These are phyloP conservation scores for Dicranocentrus wangi DNA, from an alignment of 2,888 invertebrate genomes.

Conservation along the genomic window DNA sequence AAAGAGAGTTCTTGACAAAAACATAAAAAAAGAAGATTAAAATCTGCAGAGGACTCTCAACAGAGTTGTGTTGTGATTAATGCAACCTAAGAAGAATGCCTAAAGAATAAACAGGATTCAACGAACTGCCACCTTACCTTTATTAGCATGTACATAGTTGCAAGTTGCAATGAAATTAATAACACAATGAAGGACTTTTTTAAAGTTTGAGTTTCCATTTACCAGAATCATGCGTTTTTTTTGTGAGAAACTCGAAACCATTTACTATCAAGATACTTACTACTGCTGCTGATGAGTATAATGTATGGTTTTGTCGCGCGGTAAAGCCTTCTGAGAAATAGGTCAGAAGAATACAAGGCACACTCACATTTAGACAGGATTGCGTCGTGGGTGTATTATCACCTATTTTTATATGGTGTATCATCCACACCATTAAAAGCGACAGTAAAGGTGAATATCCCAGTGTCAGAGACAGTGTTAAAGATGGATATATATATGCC, in stretches of 20 bases:
- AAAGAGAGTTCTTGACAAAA: slow-evolving; percentile 14
- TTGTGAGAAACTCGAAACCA: slow-evolving; percentile 11
- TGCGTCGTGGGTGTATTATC: background rate
- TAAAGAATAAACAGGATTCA: too few species aligned
- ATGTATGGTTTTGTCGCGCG: background rate
- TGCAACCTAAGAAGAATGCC: too few species aligned
- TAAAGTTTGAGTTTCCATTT: background rate
- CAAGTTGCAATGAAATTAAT: background rate
- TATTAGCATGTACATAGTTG: background rate
- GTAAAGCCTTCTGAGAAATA: slow-evolving; percentile 50
- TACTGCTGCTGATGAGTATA: too few species aligned
- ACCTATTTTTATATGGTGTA: background rate
- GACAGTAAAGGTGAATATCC: slow-evolving; percentile 28
- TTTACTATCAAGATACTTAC: background rate
- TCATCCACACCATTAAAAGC: slow-evolving; percentile 15
- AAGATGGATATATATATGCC: too few species aligned
- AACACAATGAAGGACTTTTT: slow-evolving; percentile 9
- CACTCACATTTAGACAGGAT: background rate
- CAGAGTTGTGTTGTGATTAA: too few species aligned
- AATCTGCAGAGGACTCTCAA: too few species aligned
- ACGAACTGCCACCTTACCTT: background rate
- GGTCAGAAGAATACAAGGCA: slow-evolving; percentile 23
- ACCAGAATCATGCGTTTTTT: background rate
- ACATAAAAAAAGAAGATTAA: slow-evolving; percentile 8
- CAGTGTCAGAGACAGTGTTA: slow-evolving; percentile 54